Conservation (phyloP, 2,888 invertebrate genomes). For the Microctonus aethiopoides region DNA sequence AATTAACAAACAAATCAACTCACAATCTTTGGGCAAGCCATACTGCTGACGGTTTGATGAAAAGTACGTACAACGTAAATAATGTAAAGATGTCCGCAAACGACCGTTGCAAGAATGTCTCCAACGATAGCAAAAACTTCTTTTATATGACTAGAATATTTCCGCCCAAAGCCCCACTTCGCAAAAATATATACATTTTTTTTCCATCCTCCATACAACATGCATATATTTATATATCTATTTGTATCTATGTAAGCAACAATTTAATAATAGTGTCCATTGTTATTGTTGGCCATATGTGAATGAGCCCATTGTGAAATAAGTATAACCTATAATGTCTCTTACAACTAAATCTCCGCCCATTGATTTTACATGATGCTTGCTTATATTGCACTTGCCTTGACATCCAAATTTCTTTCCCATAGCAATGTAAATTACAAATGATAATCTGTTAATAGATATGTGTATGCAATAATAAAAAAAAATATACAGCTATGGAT, state of each 20-base stretch:
- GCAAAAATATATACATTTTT: conserved; percentile 18
- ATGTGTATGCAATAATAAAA: background rate
- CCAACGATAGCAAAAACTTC: conserved; percentile 30
- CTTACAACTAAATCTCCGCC: conserved; percentile 5
- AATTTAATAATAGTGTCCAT: conserved; percentile 44
- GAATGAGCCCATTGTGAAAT: conserved; percentile 30
- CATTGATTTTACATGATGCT: conserved; percentile 4
- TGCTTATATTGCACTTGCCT: conserved; percentile 14
- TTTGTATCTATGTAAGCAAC: conserved; percentile 37
- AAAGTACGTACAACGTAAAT: background rate
- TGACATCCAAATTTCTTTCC: conserved; percentile 35
- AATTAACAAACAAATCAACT: conserved; percentile 38
- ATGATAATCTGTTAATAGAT: conserved; percentile 8
- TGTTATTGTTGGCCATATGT: conserved; percentile 28
- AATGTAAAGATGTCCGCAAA: conserved; percentile 11
- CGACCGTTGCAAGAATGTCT: conserved; percentile 31
- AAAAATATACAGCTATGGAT: background rate
- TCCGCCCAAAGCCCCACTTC: conserved; percentile 39
- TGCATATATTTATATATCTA: too few species aligned
- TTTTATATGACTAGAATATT: conserved; percentile 54
- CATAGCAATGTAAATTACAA: conserved; percentile 20
- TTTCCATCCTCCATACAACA: too few species aligned
- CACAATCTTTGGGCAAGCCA: conserved; percentile 56
- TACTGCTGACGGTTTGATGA: conserved; percentile 41
- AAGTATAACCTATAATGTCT: background rate